Conservation (phyloP, 2,888 invertebrate genomes). For the Drosophila parthenogenetica region DNA sequence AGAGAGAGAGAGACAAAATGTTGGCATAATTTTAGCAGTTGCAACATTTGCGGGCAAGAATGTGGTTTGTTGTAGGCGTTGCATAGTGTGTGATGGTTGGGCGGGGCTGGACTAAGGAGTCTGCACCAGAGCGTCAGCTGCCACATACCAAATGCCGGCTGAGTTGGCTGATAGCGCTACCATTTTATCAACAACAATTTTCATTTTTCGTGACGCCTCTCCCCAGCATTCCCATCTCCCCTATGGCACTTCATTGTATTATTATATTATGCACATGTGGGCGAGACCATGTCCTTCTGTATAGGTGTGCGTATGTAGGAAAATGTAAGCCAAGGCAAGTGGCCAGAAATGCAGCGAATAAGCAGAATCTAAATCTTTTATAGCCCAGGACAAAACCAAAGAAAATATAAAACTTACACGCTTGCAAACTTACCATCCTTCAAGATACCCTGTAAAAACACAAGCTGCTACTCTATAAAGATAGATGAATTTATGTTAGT, state of each 20-base stretch:
- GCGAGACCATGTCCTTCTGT: slow-evolving; percentile 19
- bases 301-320: slow-evolving; percentile 18
- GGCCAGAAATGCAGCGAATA: slow-evolving; percentile 61
- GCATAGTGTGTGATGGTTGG: not conserved
- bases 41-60: slow-evolving; percentile 72
- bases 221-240: slow-evolving; percentile 7
- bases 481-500: not conserved
- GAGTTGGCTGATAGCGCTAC: slow-evolving; percentile 70
- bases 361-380: slow-evolving; percentile 68
- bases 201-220: slow-evolving; percentile 67
- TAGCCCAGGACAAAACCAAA: slow-evolving; percentile 46
- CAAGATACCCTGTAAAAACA: slow-evolving; percentile 12
- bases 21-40: slow-evolving; percentile 68
- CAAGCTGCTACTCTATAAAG: not conserved
- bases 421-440: not conserved
- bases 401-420: slow-evolving; percentile 21
- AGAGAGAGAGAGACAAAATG: slow-evolving; percentile 35
- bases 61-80: slow-evolving; percentile 41
- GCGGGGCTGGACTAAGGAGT: not conserved
- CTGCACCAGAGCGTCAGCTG: slow-evolving; percentile 60
- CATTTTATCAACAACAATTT: slow-evolving; percentile 81
- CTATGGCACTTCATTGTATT: slow-evolving; percentile 46
- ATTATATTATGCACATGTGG: slow-evolving; percentile 61
- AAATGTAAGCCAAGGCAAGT: slow-evolving; percentile 71
- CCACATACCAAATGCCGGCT: slow-evolving; percentile 58